Evolutionary conservation across 2,797 vertebrate species (phyloP), one percentile per base, ranked within the genome.

Genomic region (Lepus oiostolus): DNA sequence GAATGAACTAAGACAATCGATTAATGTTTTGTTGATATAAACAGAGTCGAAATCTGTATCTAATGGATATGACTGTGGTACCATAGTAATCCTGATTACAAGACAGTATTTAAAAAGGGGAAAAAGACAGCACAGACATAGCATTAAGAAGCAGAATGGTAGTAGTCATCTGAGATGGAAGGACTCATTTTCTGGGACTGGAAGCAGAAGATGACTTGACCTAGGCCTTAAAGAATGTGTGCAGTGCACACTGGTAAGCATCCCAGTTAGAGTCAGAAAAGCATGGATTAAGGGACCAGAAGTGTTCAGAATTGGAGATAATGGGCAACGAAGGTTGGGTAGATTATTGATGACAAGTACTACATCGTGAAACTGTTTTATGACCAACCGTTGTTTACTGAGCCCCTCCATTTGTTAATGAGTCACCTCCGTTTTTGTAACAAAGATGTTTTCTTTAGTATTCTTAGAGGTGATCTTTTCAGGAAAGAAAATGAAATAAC

Each of bases 391-490:
- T 74, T 81, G 47, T 88, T 79, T 68, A 26, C 76, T 14, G 24
- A 75, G 58, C 12, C 17, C 58, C 38, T 81, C 7, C 54, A 80
- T 38, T 77, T 30, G n/a, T 84, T 81, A 95, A 80, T 22, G 16
- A 63, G 58, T 84, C 52, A 22, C 72, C 79, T 92, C 30, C 14
- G 38, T 60, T 86, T 88, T 79, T 84, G 22, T 76, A 83, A 42
- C 35, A 80, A 83, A 79, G 71, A 94, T 68, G 28, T 91, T 85
- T 80, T 90, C 24, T 83, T 65, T 89, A 62, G 50, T 71, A 13
- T 8, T 87, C 47, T 92, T 70, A 24, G 28, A 70, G 12, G 42
- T 85, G 52, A 63, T 88, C 32, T 90, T 89, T 80, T 90, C 26
- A 28, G 5, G 62, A 60, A 50, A 86, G 76, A 47, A 76, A 80